Percentiles rank a stretch among this genome's conserved stretches.
These are phyloP conservation scores for Calycopis cecrops DNA, from an alignment of 1,140 invertebrate genomes.

Conservation along the genomic window DNA sequence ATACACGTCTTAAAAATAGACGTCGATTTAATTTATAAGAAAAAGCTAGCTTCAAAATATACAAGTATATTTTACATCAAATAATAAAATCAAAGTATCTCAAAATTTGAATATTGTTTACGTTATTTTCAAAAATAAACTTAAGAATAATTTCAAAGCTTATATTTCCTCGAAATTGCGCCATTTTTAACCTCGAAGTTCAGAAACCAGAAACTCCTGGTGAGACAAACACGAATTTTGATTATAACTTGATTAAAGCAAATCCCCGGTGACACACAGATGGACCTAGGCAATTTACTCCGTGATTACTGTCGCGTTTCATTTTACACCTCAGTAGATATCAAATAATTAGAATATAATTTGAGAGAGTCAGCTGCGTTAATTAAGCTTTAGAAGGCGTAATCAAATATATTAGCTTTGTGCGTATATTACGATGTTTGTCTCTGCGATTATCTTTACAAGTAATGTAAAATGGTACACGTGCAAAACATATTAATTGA, in stretches of 20 bases:
- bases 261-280: constrained; percentile 4
- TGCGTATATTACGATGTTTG: too few relatives aligned
- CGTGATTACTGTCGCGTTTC: constrained; percentile 10
- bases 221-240: constrained; percentile 9
- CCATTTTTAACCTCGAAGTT: constrained; percentile 1
- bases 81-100: too few relatives aligned
- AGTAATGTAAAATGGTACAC: too few relatives aligned
- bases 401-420: too few relatives aligned
- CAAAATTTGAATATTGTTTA: too few relatives aligned
- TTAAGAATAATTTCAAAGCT: not conserved
- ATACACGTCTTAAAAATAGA: too few relatives aligned
- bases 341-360: constrained; percentile 12
- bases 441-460: too few relatives aligned
- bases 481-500: too few relatives aligned
- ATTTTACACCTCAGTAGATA: constrained; percentile 11
- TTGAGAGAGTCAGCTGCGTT: not conserved
- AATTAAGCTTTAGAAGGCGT: not conserved
- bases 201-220: constrained; percentile 5
- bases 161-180: not conserved
- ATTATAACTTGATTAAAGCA: constrained; percentile 11
- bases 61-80: too few relatives aligned
- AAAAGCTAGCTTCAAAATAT: too few relatives aligned
- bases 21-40: too few relatives aligned
- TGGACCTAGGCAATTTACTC: constrained; percentile 11
- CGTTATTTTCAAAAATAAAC: too few relatives aligned